A percentile compares a stretch with the other conserved stretches of the same genome.
phyloP scores from a whole-genome alignment of 2,797 vertebrate species.

The Diplodus puntazzo region DNA sequence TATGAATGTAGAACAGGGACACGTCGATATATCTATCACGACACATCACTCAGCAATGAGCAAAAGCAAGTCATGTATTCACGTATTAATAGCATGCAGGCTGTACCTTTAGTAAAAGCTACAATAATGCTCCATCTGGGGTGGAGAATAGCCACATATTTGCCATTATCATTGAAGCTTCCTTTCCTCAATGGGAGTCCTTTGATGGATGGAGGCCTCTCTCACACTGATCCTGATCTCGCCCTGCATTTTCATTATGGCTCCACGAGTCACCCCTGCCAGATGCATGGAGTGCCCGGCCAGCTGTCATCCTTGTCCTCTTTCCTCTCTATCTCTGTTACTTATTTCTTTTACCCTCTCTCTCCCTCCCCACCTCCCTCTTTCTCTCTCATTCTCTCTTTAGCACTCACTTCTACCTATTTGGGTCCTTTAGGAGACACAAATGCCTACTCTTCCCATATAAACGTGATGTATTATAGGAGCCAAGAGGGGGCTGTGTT shows the following conservation, averaged over 20 bases:
- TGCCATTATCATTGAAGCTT: slow-evolving; percentile 64
- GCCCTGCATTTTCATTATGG: slow-evolving; percentile 83
- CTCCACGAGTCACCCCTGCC: slow-evolving; percentile 70
- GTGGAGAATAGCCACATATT: slow-evolving; percentile 67
- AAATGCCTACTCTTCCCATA: slow-evolving; percentile 57
- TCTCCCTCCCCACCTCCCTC: slow-evolving; percentile 16
- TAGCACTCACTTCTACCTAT: slow-evolving; percentile 46
- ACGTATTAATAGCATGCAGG: slow-evolving; percentile 22
- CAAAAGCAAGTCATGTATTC: slow-evolving; percentile 19
- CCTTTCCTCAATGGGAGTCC: slow-evolving; percentile 66
- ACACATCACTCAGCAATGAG: background rate
- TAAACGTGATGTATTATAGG: slow-evolving; percentile 75
- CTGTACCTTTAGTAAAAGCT: slow-evolving; percentile 20
- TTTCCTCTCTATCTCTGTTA: slow-evolving; percentile 64
- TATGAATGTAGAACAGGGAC: background rate
- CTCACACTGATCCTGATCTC: slow-evolving; percentile 78
- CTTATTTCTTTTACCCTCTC: slow-evolving; percentile 49
- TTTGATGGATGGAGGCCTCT: slow-evolving; percentile 84
- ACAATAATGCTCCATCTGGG: slow-evolving; percentile 44
- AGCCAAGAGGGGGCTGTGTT: slow-evolving; percentile 58
- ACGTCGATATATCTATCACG: background rate
- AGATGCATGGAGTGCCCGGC: slow-evolving; percentile 77
- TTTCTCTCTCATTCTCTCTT: slow-evolving; percentile 26
- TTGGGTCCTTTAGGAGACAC: slow-evolving; percentile 65
- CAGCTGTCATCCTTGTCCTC: slow-evolving; percentile 79